phyloP scores from a whole-genome alignment of 2,113 vertebrate species.

The Oostethus manadensis region DNA sequence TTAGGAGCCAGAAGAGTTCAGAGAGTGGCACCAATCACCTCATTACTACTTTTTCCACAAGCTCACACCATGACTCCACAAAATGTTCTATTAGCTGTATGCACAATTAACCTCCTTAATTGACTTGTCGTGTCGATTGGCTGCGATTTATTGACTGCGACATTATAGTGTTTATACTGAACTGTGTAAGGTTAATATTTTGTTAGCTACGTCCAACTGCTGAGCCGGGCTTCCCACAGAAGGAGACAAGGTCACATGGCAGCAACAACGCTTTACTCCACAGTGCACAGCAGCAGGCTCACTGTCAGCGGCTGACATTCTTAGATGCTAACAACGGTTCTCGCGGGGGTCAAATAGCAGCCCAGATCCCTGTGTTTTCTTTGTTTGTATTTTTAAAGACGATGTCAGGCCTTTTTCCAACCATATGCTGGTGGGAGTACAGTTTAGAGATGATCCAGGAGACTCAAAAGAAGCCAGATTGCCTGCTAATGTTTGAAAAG shows the following conservation, averaged over 20 bases:
- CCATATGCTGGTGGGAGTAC: conserved; percentile 7
- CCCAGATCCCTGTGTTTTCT: conserved; percentile 12
- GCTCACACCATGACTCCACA: conserved; percentile 3
- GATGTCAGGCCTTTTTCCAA: conserved; percentile 29
- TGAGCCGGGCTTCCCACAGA: conserved; percentile 37
- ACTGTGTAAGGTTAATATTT: too few species aligned
- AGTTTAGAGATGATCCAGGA: conserved; percentile 18
- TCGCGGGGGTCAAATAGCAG: conserved; percentile 34
- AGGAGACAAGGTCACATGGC: conserved; percentile 64
- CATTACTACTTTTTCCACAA: neutral
- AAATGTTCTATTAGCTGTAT: conserved; percentile 19
- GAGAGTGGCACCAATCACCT: neutral
- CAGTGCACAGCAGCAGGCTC: conserved; percentile 39
- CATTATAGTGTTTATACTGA: conserved; percentile 7
- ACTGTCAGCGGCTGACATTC: conserved; percentile 56
- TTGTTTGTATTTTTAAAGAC: conserved; percentile 9
- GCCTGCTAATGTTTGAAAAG: conserved; percentile 35
- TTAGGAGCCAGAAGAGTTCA: neutral
- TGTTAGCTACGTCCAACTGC: neutral
- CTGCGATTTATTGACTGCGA: conserved; percentile 22
- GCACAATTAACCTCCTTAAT: conserved; percentile 31
- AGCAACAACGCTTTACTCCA: conserved; percentile 34
- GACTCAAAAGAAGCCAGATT: conserved; percentile 14
- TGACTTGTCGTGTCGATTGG: conserved; percentile 14
- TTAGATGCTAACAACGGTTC: conserved; percentile 32